These are phyloP conservation scores for Numida meleagris DNA, from an alignment of 2,113 vertebrate genomes.

Conservation along the genomic window DNA sequence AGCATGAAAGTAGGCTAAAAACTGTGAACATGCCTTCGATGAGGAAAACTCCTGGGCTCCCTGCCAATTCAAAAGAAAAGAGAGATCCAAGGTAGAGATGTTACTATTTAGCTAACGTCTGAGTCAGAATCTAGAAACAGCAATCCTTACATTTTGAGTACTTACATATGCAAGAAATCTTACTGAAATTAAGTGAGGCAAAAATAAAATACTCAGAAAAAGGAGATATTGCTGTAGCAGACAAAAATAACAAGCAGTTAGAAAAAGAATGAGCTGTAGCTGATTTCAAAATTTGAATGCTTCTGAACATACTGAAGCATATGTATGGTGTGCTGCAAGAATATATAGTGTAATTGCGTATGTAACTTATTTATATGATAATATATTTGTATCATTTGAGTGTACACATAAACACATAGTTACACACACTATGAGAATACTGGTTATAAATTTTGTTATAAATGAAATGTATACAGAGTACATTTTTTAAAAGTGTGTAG, in stretches of 20 bases:
- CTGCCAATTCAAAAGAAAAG: constrained; percentile 31
- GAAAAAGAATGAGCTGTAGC: background rate
- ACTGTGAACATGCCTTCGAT: constrained; percentile 29
- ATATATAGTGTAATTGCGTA: background rate
- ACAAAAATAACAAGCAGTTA: background rate
- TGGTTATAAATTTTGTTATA: background rate
- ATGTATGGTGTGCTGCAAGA: background rate
- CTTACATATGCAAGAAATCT: background rate
- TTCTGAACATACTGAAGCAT: background rate
- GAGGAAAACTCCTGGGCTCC: constrained; percentile 35
- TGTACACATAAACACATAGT: background rate
- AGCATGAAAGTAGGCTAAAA: constrained; percentile 54
- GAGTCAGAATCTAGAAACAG: background rate
- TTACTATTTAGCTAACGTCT: background rate
- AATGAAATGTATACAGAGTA: background rate
- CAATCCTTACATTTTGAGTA: background rate
- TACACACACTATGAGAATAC: background rate
- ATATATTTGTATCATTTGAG: background rate
- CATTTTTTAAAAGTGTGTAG: background rate
- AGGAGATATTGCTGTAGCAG: background rate
- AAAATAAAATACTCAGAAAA: background rate
- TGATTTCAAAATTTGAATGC: background rate
- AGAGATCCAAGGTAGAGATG: constrained; percentile 4
- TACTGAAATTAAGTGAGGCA: background rate
- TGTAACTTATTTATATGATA: background rate